Base-by-base conservation (phyloP, 1,140 invertebrate species). In the Saccostrea cuccullata region DNA sequence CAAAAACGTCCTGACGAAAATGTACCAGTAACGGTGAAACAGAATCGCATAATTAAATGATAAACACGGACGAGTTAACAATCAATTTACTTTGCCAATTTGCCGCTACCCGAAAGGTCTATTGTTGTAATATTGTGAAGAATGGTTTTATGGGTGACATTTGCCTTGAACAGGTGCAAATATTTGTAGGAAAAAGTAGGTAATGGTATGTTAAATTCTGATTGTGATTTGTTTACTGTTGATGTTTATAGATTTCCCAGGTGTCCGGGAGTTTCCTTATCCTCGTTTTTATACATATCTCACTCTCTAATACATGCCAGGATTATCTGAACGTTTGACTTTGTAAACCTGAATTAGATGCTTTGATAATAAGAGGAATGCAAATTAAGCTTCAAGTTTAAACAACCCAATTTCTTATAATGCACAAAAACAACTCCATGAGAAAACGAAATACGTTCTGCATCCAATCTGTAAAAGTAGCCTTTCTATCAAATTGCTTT, bases 171-270 rank as follows among this genome's bases (percentile, higher is more conserved):
- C 70, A 77, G 70, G 70, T 77, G 70, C 70, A 77, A 64, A 30
- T 77, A 77, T 77, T 77, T 77, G 70, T 77, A 77, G 70, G 30
- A 77, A 77, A 36, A 77, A 77, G 70, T 77, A 77, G 70, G 70
- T 77, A 77, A 77, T 77, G 70, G 70, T 77, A 77, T 77, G 70
- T 77, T 77, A 77, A 77, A 77, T 36, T 77, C 30, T 26, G 70
- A 36, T 77, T 77, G 70, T 77, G 70, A 77, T 77, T 77, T 77
- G 70, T 77, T 77, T 77, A 77, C 70, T 30, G 70, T 77, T 77
- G 70, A 77, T 77, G 70, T 77, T 77, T 77, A 77, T 77, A 77
- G 70, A 77, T 77, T 77, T 77, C 70, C 70, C 70, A 77, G 70
- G 70, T 77, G 70, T 77, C 70, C 70, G 26, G 4, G 26, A 2